phyloP scores from a whole-genome alignment of 2,888 invertebrate genomes.

The Marasmarcha lunaedactyla region DNA sequence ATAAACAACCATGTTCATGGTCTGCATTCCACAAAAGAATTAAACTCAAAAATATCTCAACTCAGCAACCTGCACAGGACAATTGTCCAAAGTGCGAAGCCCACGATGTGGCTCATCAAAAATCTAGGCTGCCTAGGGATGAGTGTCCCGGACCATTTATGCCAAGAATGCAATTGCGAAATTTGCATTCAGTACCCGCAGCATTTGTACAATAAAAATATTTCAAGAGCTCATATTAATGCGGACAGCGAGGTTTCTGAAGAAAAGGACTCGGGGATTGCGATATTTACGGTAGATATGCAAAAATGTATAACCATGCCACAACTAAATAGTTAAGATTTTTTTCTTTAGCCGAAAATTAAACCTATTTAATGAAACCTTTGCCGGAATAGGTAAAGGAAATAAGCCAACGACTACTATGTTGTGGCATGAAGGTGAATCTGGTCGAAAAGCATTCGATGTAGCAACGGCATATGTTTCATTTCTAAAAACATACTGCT shows the following conservation, averaged over 20 bases:
- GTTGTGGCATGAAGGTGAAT: conserved; percentile 8
- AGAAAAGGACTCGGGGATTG: not conserved
- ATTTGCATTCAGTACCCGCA: not conserved
- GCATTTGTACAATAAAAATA: conserved; percentile 4
- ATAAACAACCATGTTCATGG: conserved; percentile 4
- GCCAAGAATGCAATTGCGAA: conserved; percentile 2
- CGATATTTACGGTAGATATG: conserved; percentile 10
- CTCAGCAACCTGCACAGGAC: not conserved
- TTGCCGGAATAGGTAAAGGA: conserved; percentile 8
- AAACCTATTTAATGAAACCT: conserved; percentile 11
- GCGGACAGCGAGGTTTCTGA: conserved; percentile 1
- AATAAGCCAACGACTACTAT: conserved; percentile 4
- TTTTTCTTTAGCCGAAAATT: conserved; percentile 11
- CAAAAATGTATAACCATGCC: conserved; percentile 13
- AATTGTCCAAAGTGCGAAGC: not conserved
- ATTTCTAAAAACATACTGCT: no score
- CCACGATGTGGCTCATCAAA: no score
- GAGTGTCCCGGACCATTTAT: not conserved
- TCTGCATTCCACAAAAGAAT: conserved; percentile 4
- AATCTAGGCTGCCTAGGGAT: no score
- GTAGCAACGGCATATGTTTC: conserved; percentile 8
- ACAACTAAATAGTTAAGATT: conserved; percentile 8
- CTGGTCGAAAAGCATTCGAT: conserved; percentile 7
- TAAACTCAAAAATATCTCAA: not conserved
- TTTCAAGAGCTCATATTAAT: conserved; percentile 1